phyloP scores from a whole-genome alignment of 1,140 invertebrate genomes.

The Polyergus mexicanus region DNA sequence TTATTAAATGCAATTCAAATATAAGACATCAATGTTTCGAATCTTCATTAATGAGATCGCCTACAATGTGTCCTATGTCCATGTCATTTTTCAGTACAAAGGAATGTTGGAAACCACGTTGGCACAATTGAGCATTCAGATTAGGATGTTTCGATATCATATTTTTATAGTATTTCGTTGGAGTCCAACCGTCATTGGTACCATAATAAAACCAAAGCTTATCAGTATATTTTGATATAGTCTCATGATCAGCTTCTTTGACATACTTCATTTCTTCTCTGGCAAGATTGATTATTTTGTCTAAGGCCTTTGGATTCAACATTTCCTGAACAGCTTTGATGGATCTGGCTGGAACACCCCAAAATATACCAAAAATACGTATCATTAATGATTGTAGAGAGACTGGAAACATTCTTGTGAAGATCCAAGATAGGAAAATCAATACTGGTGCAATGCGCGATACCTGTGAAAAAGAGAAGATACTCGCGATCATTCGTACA shows the following conservation, averaged over 20 bases:
- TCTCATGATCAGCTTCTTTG: conserved; percentile 87
- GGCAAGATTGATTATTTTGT: conserved; percentile 88
- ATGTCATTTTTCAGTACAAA: conserved; percentile 90
- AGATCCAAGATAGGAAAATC: conserved; percentile 87
- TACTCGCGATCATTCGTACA: background rate
- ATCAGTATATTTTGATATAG: conserved; percentile 86
- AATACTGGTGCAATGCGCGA: conserved; percentile 87
- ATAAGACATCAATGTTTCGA: background rate
- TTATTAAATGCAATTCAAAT: conserved; percentile 7
- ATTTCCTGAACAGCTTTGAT: conserved; percentile 86
- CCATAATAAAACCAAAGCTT: conserved; percentile 93
- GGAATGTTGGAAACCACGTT: conserved; percentile 90
- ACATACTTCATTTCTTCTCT: conserved; percentile 89
- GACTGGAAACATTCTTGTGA: conserved; percentile 89
- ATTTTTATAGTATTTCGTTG: conserved; percentile 89
- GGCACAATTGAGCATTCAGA: conserved; percentile 89
- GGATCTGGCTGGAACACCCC: conserved; percentile 83
- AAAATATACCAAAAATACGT: conserved; percentile 86
- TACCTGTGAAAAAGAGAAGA: conserved; percentile 59
- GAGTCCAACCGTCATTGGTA: conserved; percentile 91
- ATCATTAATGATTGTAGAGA: conserved; percentile 86
- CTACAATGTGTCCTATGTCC: conserved; percentile 89
- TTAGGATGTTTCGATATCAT: conserved; percentile 88
- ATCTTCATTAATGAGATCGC: conserved; percentile 86
- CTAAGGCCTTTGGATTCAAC: conserved; percentile 86